A percentile compares a stretch with the other conserved stretches of the same genome.
Evolutionary conservation across 2,888 invertebrate genomes (phyloP).

Genomic region (Ophioninae sp.): DNA sequence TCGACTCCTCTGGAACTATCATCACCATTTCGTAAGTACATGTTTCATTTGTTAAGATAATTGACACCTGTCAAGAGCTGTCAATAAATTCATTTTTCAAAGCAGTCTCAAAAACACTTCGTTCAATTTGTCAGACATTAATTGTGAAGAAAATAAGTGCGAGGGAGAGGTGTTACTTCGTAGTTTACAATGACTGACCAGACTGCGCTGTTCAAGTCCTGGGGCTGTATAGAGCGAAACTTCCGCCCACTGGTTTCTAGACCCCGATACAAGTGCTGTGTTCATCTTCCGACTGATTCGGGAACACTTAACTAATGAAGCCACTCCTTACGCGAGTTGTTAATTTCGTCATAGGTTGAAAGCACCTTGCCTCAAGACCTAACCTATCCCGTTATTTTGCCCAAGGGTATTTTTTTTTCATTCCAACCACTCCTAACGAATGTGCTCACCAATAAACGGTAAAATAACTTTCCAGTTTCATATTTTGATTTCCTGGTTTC

Average conservation of each 20-base stretch:
- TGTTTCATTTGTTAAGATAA: not conserved
- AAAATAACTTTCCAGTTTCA: not conserved
- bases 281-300: not conserved
- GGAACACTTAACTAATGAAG: not conserved
- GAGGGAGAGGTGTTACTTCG: not conserved
- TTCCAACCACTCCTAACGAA: not conserved
- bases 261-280: not conserved
- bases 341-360: not conserved
- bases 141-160: not conserved
- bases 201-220: too few relatives aligned
- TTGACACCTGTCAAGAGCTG: not conserved
- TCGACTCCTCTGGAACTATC: not conserved
- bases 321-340: not conserved
- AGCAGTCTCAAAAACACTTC: not conserved
- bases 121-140: not conserved
- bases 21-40: conserved; percentile 31
- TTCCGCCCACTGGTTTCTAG: too few relatives aligned
- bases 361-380: not conserved
- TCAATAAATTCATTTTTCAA: not conserved
- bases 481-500: not conserved
- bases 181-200: too few relatives aligned
- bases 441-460: not conserved
- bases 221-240: too few relatives aligned
- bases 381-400: not conserved
- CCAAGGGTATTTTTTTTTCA: not conserved